Conservation (phyloP, 2,113 vertebrate genomes). For the human region DNA sequence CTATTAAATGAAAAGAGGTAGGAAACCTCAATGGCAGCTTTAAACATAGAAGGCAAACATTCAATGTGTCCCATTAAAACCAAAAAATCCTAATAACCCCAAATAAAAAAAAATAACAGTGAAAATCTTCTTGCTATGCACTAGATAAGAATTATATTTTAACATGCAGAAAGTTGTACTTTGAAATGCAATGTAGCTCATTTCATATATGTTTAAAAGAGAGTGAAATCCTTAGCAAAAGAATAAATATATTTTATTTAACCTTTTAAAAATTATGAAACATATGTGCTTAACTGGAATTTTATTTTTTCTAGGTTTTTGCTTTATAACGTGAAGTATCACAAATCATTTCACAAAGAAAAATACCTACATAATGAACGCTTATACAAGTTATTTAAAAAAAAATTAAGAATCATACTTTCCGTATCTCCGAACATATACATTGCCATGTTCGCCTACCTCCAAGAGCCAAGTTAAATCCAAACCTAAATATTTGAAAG, state of each 20-base stretch:
- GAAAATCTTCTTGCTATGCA: background rate
- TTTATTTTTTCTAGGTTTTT: background rate
- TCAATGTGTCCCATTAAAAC: background rate
- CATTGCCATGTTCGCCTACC: background rate
- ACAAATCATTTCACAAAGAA: background rate
- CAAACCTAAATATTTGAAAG: background rate
- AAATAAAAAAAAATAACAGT: background rate
- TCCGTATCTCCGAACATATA: background rate
- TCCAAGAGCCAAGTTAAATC: background rate
- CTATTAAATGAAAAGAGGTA: background rate
- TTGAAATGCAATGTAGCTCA: background rate
- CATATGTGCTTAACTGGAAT: background rate
- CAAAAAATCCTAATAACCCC: background rate
- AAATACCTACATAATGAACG: background rate
- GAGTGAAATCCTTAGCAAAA: background rate
- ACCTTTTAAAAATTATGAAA: background rate
- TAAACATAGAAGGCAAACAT: conserved; percentile 4
- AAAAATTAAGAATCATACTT: background rate
- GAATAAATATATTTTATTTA: conserved; percentile 23
- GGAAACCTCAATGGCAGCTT: conserved; percentile 23
- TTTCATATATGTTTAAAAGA: background rate
- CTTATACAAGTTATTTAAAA: background rate
- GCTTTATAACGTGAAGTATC: background rate
- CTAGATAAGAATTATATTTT: background rate
- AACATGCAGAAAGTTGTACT: background rate